These are phyloP conservation scores for Linyphia triangularis DNA, from an alignment of 2,888 invertebrate genomes.

Conservation along the genomic window DNA sequence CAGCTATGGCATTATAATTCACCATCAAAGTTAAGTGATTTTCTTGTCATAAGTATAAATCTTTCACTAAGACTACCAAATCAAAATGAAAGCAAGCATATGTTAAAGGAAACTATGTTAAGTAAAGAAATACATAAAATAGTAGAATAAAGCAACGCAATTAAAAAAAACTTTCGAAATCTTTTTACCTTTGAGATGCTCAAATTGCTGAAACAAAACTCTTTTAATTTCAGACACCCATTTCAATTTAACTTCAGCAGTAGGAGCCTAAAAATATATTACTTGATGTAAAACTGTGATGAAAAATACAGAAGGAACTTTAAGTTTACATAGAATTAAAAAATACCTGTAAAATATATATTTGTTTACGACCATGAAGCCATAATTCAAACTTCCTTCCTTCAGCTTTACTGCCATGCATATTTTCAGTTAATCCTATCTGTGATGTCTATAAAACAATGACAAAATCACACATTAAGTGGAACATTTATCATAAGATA, in stretches of 20 bases:
- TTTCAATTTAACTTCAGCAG: slow-evolving; percentile 89
- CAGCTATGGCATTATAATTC: no score
- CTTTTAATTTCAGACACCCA: slow-evolving; percentile 96
- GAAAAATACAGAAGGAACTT: background rate
- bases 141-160: no score
- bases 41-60: no score
- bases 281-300: background rate
- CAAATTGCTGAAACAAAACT: slow-evolving; percentile 92
- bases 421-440: slow-evolving; percentile 95
- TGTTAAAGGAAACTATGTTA: no score
- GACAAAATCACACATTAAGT: background rate
- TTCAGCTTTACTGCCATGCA: slow-evolving; percentile 87
- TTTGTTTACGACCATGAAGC: slow-evolving; percentile 95
- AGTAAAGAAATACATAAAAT: no score
- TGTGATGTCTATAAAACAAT: slow-evolving; percentile 88
- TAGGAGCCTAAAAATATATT: slow-evolving; percentile 83
- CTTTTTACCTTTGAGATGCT: slow-evolving; percentile 84
- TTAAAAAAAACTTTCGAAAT: background rate
- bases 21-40: no score
- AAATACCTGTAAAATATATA: slow-evolving; percentile 89
- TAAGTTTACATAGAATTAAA: background rate
- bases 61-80: no score
- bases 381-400: slow-evolving; percentile 96
- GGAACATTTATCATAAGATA: background rate
- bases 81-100: no score